Conservation (phyloP, 2,888 invertebrate genomes). For the Scelioninae gen. 2 region DNA sequence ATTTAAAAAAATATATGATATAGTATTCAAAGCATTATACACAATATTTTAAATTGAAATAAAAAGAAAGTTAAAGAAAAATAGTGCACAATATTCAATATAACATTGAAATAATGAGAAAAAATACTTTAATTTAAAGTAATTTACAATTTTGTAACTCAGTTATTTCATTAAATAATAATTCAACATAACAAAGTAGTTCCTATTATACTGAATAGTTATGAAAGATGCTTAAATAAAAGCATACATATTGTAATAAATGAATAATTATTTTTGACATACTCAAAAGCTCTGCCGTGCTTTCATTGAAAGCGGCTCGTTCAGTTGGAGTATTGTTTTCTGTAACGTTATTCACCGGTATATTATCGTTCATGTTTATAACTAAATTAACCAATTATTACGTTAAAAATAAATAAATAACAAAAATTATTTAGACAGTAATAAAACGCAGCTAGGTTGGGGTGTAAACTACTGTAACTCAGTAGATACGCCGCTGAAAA, state of each 20-base stretch:
- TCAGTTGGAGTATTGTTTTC: conserved; percentile 45
- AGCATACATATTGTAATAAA: not conserved
- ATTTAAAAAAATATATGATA: too few species aligned
- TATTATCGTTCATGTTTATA: conserved; percentile 41
- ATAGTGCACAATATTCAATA: too few species aligned
- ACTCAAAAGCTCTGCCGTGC: conserved; percentile 51
- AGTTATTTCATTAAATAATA: too few species aligned
- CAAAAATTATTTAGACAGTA: not conserved
- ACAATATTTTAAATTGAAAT: too few species aligned
- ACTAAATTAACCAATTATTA: not conserved
- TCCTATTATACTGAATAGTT: too few species aligned
- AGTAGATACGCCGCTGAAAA: conserved; percentile 39
- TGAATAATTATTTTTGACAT: conserved; percentile 24
- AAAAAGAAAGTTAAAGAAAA: too few species aligned
- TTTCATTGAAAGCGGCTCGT: conserved; percentile 44
- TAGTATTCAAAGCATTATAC: too few species aligned
- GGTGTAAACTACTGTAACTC: conserved; percentile 12
- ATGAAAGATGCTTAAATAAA: conserved; percentile 47
- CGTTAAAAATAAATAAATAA: conserved; percentile 14
- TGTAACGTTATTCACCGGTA: conserved; percentile 26
- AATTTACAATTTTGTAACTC: too few species aligned
- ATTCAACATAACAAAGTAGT: too few species aligned
- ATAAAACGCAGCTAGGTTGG: conserved; percentile 2
- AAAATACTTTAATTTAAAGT: too few species aligned
- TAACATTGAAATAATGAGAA: too few species aligned